Evolutionary conservation across 2,797 vertebrate genomes (phyloP), one percentile per base, ranked within the genome.

Genomic region (Myiotriccus ornatus): DNA sequence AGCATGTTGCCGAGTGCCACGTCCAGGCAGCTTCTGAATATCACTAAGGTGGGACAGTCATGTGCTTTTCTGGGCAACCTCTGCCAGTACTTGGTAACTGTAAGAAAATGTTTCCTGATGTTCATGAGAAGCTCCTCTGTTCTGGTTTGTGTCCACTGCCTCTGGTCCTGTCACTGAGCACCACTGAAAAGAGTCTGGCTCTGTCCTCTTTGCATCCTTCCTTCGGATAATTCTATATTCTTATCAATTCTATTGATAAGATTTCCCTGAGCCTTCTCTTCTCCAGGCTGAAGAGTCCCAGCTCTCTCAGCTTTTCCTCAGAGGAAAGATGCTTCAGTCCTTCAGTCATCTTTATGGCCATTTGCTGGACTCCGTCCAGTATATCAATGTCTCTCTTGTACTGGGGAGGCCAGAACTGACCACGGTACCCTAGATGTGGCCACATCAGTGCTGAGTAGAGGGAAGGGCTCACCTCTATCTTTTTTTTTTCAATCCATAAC

Each of bases 1-100:
- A 34, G 3, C 10, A 28, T 9, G 8, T 28, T 49, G 25, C 14
- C 11, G 9, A 7, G 7, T 5, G 4, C n/a, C 15, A 5, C 9
- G 14, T 53, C 23, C 32, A 59, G 9, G 30, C 0, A 5, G 12
- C 24, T 65, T 60, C 56, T 65, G 7, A 59, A 18, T 65, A 30
- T 32, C 9, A 5, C 20, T 20, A 11, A 49, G 17, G 22, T 13
- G 17, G 34, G 32, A 62, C 7, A 57, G 25, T 27, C 28, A 11
- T 34, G 7, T 56, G 12, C 6, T 47, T 74, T 65, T 43, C 37
- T 62, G 46, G 17, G 13, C 19, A 82, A 28, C 6, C 1, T 6
- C 3, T 60, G 12, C 16, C 27, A 22, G 14, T 12, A 37, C 6
- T 59, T 5, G 2, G 10, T 37, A 34, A 53, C 14, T 1, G 1